phyloP scores from a whole-genome alignment of 2,797 vertebrate genomes.

The Lepidocolaptes lacrymiger region DNA sequence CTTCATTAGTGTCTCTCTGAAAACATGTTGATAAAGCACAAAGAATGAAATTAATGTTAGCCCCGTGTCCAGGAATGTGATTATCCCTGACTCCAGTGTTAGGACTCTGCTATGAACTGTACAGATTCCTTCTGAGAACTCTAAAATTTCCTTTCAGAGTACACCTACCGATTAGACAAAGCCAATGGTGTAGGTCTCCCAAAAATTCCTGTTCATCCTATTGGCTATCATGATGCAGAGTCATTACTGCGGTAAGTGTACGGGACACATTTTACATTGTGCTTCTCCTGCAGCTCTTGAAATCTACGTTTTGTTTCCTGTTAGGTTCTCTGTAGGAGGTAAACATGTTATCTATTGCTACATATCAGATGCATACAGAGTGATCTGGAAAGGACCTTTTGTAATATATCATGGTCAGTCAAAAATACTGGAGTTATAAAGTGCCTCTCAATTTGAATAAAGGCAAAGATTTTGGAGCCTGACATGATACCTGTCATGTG shows the following conservation, averaged over 20 bases:
- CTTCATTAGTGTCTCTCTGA: background rate
- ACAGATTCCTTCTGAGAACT: background rate
- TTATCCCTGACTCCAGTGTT: background rate
- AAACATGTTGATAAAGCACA: background rate
- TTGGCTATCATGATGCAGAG: slow-evolving; percentile 89
- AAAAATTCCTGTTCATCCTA: slow-evolving; percentile 93
- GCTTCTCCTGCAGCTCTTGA: background rate
- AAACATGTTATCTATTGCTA: background rate
- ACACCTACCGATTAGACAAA: slow-evolving; percentile 81
- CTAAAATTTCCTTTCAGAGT: slow-evolving; percentile 78
- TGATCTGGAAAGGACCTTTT: background rate
- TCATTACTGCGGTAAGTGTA: slow-evolving; percentile 83
- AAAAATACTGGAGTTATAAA: background rate
- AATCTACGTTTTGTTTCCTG: background rate
- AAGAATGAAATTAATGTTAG: background rate
- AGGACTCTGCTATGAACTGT: background rate
- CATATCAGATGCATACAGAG: background rate
- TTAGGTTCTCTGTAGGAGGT: background rate
- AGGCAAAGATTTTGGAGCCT: background rate
- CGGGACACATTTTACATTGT: background rate
- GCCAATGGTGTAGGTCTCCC: slow-evolving; percentile 86
- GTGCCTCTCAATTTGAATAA: background rate
- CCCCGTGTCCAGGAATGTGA: fast-evolving
- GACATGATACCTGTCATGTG: background rate
- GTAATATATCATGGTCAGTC: background rate